Evolutionary conservation across 2,797 vertebrate genomes (phyloP), one percentile per base, ranked within the genome.

Genomic region (Semaprochilodus insignis): DNA sequence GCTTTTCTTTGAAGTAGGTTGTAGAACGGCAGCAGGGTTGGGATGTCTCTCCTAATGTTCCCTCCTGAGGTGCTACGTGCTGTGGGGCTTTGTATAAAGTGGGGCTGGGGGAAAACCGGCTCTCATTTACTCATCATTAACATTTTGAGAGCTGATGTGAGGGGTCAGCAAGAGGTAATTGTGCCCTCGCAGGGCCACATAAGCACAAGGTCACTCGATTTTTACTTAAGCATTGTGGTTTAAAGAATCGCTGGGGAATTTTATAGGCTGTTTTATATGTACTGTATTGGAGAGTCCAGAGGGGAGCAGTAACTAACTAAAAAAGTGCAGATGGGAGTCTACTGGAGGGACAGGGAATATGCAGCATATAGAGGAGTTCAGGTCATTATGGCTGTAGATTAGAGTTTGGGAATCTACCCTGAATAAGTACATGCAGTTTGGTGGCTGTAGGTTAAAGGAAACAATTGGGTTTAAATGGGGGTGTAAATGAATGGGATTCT

Each of bases 101-200:
- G 52, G 51, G 25, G 25, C 71, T 10, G 27, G 27, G 11, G 55
- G 52, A 23, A 23, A 70, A 8, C 52, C 71, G 17, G 14, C 63
- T 70, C 55, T 76, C 63, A 76, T 76, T 52, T 76, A 52, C 54
- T 76, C 63, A 62, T 70, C 34, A 76, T 69, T 70, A 82, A 48
- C 65, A 57, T 67, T 67, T 23, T 51, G 23, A 70, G 31, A 81
- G 73, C 44, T 40, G 44, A 40, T 62, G 19, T 62, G 34, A 34
- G 23, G 44, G 54, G 54, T 77, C 81, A 77, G 66, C 2, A 40
- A 71, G 54, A 60, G 48, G 65, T 23, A 57, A 59, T 36, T 34
- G 21, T 60, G 72, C 15, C 54, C 23, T 66, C 21, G 8, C 65
- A 70, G 74, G 54, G 54, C 66, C 63, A 70, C 21, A 16, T 3